Evolutionary conservation across 92 coral and sea anemone genomes (phyloP).

Genomic region (Micromussa lordhowensis): DNA sequence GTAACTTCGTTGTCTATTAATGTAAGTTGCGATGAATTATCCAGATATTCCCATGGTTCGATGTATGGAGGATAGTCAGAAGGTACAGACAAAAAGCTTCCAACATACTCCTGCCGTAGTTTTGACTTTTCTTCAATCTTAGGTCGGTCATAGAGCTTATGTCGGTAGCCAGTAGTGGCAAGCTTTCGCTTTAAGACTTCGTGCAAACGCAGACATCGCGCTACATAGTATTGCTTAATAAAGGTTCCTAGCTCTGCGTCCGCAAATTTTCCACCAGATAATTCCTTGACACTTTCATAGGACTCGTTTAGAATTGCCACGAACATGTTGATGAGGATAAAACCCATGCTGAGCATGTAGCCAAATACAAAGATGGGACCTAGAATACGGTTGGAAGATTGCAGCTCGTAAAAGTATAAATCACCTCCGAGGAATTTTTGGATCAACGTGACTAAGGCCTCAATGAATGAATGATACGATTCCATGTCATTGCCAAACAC

Average conservation of each 20-base stretch:
- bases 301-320: constrained; percentile 88
- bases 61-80: constrained; percentile 44
- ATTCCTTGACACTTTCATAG: constrained; percentile 71
- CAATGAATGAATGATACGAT: constrained; percentile 64
- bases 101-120: constrained; percentile 32
- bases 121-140: constrained; percentile 36
- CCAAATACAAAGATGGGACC: constrained; percentile 77
- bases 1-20: constrained; percentile 23
- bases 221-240: constrained; percentile 70
- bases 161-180: constrained; percentile 73
- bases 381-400: constrained; percentile 62
- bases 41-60: constrained; percentile 1
- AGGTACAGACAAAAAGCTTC: constrained; percentile 67
- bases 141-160: constrained; percentile 62
- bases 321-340: constrained; percentile 87
- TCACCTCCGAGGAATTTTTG: constrained; percentile 87
- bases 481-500: constrained; percentile 70
- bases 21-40: constrained; percentile 38
- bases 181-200: constrained; percentile 75
- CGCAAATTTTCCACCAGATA: constrained; percentile 85
- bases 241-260: constrained; percentile 83
- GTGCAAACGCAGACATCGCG: constrained; percentile 40
- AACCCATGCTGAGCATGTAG: constrained; percentile 79
- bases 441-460: constrained; percentile 66
- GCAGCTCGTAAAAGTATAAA: constrained; percentile 62